Percentiles rank a stretch among this genome's conserved stretches.
These are phyloP conservation scores for Pseudobourletiella spinata DNA, from an alignment of 1,140 invertebrate species.

Conservation along the genomic window DNA sequence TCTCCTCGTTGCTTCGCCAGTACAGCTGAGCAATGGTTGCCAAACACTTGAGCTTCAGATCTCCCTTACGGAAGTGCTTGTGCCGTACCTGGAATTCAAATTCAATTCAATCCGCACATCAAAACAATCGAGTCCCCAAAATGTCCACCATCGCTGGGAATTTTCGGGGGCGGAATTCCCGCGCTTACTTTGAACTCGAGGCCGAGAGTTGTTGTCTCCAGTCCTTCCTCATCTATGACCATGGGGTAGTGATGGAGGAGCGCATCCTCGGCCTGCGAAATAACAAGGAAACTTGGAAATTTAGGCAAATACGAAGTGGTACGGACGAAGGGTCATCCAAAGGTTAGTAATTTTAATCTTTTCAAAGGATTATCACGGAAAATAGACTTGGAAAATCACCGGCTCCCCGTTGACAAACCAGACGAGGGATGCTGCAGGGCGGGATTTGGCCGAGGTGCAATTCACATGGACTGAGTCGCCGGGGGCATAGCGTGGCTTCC, in stretches of 20 bases:
- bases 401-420: conserved; percentile 82
- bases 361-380: no score
- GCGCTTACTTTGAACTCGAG: conserved; percentile 54
- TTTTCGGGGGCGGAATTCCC: no score
- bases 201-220: conserved; percentile 61
- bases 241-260: conserved; percentile 48
- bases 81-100: conserved; percentile 46
- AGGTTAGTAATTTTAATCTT: no score
- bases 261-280: conserved; percentile 47
- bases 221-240: conserved; percentile 49
- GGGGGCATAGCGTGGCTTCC: conserved; percentile 65
- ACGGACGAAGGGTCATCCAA: no score
- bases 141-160: no score
- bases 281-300: no score
- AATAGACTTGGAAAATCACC: no score
- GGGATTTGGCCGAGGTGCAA: conserved; percentile 70
- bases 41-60: conserved; percentile 77
- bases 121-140: no score
- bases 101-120: no score
- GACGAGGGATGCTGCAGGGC: conserved; percentile 68
- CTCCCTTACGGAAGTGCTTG: conserved; percentile 65
- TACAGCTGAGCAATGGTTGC: conserved; percentile 65
- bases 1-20: conserved; percentile 65
- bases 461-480: conserved; percentile 70
- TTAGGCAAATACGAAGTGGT: no score